These are phyloP conservation scores for Sebastes alutus DNA, from an alignment of 2,797 vertebrate genomes.

Conservation along the genomic window DNA sequence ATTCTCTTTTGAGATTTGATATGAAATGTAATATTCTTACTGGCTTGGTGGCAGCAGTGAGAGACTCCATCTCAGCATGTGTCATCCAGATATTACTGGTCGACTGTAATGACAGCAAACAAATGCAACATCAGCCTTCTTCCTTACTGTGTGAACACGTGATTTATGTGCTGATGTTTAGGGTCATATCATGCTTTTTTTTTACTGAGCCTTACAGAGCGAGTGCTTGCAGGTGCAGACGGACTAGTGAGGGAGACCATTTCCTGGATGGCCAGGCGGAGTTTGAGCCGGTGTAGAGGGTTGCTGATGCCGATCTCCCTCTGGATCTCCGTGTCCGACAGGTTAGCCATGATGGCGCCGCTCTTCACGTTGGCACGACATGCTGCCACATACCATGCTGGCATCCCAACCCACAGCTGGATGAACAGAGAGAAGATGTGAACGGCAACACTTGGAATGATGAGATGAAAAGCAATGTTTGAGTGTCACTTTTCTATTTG, in stretches of 20 bases:
- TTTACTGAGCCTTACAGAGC: slow-evolving; percentile 75
- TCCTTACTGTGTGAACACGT: neutral
- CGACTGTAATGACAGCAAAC: slow-evolving; percentile 80
- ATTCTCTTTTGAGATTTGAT: neutral
- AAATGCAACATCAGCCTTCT: slow-evolving; percentile 16
- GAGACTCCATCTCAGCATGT: slow-evolving; percentile 94
- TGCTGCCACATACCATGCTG: slow-evolving; percentile 94
- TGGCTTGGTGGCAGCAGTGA: slow-evolving; percentile 91
- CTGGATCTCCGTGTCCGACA: slow-evolving; percentile 93
- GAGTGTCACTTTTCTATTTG: neutral
- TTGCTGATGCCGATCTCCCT: slow-evolving; percentile 95
- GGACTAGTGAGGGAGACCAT: slow-evolving; percentile 94
- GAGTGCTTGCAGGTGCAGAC: slow-evolving; percentile 90
- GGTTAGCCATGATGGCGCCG: slow-evolving; percentile 93
- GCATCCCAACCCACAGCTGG: slow-evolving; percentile 96
- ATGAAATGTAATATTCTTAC: slow-evolving; percentile 79
- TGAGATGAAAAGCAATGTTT: neutral
- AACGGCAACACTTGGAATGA: neutral
- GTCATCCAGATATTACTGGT: slow-evolving; percentile 98
- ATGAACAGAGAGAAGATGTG: slow-evolving; percentile 19
- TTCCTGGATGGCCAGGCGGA: slow-evolving; percentile 94
- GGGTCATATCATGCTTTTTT: neutral
- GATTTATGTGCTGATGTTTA: neutral
- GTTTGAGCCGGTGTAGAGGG: slow-evolving; percentile 91
- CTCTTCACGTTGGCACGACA: slow-evolving; percentile 95